Base-by-base conservation (phyloP, 92 coral and sea anemone genomes). In the Desmophyllum pertusum region DNA sequence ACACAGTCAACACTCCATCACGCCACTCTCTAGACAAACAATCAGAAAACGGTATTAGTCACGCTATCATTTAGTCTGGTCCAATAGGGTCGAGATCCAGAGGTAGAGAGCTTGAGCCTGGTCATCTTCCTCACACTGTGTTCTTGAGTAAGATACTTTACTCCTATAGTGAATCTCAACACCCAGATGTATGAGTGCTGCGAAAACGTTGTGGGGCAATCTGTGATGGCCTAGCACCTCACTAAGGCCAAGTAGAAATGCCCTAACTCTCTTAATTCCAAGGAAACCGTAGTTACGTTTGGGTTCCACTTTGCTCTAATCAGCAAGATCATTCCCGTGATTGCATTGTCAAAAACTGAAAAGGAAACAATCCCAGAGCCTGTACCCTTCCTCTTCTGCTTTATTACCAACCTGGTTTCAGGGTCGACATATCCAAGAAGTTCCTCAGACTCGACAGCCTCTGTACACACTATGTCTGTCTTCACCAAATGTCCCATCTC, bases 401-500 rank as follows among this genome's bases (percentile, higher is more conserved):
- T 36, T 2, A 11, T 17, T 31, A 71, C 86, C 55, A 33, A 94
- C 99, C 94, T 92, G 82, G 97, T 85, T 31, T 64, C 86, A 55
- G 91, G 83, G 75, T 92, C 98, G 55, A 81, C 76, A 81, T 87
- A 91, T 76, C 99, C 99, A 83, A 96, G 78, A 29, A 96, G 83
- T 70, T 96, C 99, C 38, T 85, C 90, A 6, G 96, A 88, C 43
- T 94, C 98, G 43, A 96, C 84, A 27, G 99, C 94, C 79, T 91
- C 99, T 10, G 99, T 96, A 63, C 97, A 94, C 41, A 96, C 90
- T 13, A 88, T 83, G 84, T 94, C 98, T 14, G 93, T 87, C 87
- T 95, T 95, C 42, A 96, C 93, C 59, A 91, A 80, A 70, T 89
- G 96, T 45, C 99, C 99, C 99, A 96, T 96, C 77, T 96, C 99